Base-by-base conservation (phyloP, 2,888 invertebrate species). In the Coenonympha glycerion region DNA sequence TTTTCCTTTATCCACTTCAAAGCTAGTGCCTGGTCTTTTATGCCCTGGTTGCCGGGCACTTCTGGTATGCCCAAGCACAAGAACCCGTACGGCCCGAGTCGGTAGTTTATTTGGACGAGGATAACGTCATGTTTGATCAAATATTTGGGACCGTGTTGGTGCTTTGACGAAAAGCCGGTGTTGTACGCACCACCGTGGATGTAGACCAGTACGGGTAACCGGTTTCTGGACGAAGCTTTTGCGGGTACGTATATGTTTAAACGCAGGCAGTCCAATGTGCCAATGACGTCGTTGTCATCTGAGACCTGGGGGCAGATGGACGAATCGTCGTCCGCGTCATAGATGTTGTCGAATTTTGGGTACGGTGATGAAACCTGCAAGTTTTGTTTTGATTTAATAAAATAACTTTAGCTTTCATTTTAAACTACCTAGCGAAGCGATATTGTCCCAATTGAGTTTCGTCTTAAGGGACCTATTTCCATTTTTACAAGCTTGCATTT, bases 41-140 rank as follows among this genome's bases (percentile, higher is more conserved):
- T 48, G 0, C 78, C 80, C 54, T 78, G 76, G 48, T 80, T 80
- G 1, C 79, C 80, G 0, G 77, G 70, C 8, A 78, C 58, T 11
- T 68, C 62, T 0, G 69, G 63, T 1, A 58, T 69, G 21, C 73
- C 67, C 1, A 79, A 58, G 47, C 77, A 77, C 71, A 80, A 73
- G 45, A 80, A 81, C 2, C 81, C 81, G 41, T 76, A 80, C 1
- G 72, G 69, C 0, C 77, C 76, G 0, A 79, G 9, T 6, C 81
- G 64, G 34, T 81, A 82, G 53, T 81, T 80, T 0, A 79, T 18
- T 2, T 75, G 72, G 0, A 81, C 73, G 28, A 78, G 54, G 42
- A 80, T 68, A 0, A 81, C 58, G 18, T 74, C 70, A 36, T 79
- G 68, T 47, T 65, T 60, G 0, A 79, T 64, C 33, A 81, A 58